Percentiles rank a stretch among this genome's conserved stretches.
Evolutionary conservation across 2,113 vertebrate species (phyloP).

Genomic region (Seriola quinqueradiata): DNA sequence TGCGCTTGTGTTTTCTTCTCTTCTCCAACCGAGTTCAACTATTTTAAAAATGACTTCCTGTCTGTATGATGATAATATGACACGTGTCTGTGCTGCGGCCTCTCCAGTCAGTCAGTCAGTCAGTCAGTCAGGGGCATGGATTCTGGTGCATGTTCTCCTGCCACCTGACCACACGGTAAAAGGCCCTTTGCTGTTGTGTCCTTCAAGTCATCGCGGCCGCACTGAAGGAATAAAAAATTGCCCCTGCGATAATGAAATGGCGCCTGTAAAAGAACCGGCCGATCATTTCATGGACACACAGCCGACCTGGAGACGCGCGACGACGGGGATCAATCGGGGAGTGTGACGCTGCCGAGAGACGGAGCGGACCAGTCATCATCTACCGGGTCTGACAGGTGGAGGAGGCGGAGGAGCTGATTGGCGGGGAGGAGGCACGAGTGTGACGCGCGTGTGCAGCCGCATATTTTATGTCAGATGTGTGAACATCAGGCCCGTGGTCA

Average conservation of each 20-base stretch:
- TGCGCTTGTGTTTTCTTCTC: background rate
- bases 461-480: background rate
- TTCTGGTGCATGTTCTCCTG: constrained; percentile 2
- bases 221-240: constrained; percentile 41
- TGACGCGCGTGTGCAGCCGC: background rate
- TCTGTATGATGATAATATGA: background rate
- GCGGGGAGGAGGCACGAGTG: background rate
- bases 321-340: constrained; percentile 54
- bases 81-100: background rate
- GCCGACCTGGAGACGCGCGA: background rate
- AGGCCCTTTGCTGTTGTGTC: constrained; percentile 39
- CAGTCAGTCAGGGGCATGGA: background rate
- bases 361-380: constrained; percentile 29
- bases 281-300: constrained; percentile 38
- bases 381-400: constrained; percentile 22
- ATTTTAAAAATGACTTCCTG: background rate
- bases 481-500: background rate
- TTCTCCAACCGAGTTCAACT: background rate
- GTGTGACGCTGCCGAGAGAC: constrained; percentile 36
- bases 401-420: background rate
- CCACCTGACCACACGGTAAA: constrained; percentile 37
- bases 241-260: constrained; percentile 47
- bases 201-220: constrained; percentile 51
- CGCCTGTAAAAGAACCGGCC: constrained; percentile 22
- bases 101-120: background rate